Conservation (phyloP, 2,797 vertebrate species). For the Mus minutoides region DNA sequence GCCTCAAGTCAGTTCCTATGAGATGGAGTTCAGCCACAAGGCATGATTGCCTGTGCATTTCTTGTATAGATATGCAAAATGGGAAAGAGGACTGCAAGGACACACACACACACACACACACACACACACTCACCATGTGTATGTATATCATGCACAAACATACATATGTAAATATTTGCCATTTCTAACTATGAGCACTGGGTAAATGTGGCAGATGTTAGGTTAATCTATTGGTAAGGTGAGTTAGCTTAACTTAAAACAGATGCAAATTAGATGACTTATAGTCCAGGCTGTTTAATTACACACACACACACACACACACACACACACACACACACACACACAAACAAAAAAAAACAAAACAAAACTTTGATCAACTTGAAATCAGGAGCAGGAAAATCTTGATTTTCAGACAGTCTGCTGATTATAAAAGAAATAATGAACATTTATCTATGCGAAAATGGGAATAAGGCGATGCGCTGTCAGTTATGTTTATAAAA, state of each 20-base stretch:
- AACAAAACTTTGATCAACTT: constrained; percentile 24
- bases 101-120: background rate
- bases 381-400: constrained; percentile 31
- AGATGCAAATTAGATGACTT: background rate
- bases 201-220: background rate
- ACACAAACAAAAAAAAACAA: too few relatives aligned
- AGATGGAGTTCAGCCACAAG: background rate
- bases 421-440: constrained; percentile 18
- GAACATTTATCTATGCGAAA: background rate
- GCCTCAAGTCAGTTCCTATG: background rate
- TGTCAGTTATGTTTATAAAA: background rate
- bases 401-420: background rate
- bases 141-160: background rate
- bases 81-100: background rate
- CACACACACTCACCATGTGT: too few relatives aligned
- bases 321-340: too few relatives aligned
- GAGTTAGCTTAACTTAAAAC: constrained; percentile 4
- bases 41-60: background rate
- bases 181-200: background rate
- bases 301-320: too few relatives aligned
- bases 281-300: constrained; percentile 3
- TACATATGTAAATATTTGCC: background rate
- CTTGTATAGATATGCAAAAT: background rate
- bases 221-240: background rate
- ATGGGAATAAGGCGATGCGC: background rate